These are phyloP conservation scores for Tapera naevia DNA, from an alignment of 2,797 vertebrate species.

Conservation along the genomic window DNA sequence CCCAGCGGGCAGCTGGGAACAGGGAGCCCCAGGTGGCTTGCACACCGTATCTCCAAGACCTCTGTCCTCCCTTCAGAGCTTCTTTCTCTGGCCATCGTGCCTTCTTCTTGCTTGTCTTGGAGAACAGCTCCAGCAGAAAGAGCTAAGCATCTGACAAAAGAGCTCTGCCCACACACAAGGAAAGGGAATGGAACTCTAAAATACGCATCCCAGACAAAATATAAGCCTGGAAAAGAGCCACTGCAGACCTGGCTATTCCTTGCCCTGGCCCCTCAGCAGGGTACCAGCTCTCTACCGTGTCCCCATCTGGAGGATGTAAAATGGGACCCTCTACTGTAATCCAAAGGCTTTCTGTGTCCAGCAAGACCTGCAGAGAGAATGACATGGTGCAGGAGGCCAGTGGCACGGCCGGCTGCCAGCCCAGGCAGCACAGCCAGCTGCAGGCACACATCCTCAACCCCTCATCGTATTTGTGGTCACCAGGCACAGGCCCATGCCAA, in stretches of 20 bases:
- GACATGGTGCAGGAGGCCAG: neutral
- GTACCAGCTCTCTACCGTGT: neutral
- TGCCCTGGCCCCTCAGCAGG: neutral
- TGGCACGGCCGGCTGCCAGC: neutral
- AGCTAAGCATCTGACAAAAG: neutral
- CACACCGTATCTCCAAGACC: fast-evolving
- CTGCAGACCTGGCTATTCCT: neutral
- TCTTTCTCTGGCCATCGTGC: neutral
- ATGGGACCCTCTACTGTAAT: neutral
- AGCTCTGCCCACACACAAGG: neutral
- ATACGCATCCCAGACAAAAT: neutral
- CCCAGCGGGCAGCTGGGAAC: neutral
- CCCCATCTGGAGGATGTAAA: fast-evolving
- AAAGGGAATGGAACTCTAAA: neutral
- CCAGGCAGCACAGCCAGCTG: neutral
- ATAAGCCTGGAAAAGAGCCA: neutral
- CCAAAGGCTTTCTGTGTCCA: neutral
- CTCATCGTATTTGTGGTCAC: neutral
- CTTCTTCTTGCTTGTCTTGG: neutral
- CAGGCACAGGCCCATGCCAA: neutral
- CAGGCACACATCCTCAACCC: fast-evolving
- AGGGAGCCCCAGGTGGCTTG: neutral
- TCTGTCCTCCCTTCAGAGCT: neutral
- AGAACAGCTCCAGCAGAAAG: neutral
- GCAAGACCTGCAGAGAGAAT: neutral